These are phyloP conservation scores for Pristionchus exspectatus DNA, from an alignment of 2,888 invertebrate genomes.

Conservation along the genomic window DNA sequence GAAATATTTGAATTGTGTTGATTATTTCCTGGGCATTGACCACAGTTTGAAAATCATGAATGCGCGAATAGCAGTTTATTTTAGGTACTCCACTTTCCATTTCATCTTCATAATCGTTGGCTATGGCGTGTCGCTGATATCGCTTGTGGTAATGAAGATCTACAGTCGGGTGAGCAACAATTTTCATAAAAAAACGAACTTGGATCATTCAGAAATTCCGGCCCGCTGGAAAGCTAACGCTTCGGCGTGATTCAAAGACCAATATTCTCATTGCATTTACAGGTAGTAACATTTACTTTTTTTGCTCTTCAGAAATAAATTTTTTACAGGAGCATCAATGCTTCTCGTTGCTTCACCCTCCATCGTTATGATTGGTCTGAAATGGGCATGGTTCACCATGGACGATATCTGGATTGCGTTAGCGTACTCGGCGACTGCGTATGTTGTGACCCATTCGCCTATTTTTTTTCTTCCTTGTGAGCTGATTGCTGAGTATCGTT, in stretches of 20 bases:
- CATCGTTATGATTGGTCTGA: constrained; percentile 68
- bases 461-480: too few species aligned
- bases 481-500: too few species aligned
- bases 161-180: constrained; percentile 54
- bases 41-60: background rate
- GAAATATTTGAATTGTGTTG: background rate
- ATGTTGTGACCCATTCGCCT: background rate
- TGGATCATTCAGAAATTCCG: background rate
- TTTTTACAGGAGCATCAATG: constrained; percentile 60
- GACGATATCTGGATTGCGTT: constrained; percentile 14
- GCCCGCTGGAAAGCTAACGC: background rate
- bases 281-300: background rate
- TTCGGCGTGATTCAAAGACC: background rate
- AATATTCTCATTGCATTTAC: constrained; percentile 42
- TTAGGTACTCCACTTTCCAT: constrained; percentile 70
- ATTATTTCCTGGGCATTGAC: background rate
- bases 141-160: constrained; percentile 60
- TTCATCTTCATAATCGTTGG: constrained; percentile 67
- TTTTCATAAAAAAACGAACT: background rate
- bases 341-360: constrained; percentile 64
- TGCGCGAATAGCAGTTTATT: background rate
- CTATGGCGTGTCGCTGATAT: constrained; percentile 67
- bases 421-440: constrained; percentile 11
- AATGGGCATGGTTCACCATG: constrained; percentile 14
- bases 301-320: background rate